A percentile compares a stretch with the other conserved stretches of the same genome.
Evolutionary conservation across 2,888 invertebrate species (phyloP).

Genomic region (Himalopsyche japonica): DNA sequence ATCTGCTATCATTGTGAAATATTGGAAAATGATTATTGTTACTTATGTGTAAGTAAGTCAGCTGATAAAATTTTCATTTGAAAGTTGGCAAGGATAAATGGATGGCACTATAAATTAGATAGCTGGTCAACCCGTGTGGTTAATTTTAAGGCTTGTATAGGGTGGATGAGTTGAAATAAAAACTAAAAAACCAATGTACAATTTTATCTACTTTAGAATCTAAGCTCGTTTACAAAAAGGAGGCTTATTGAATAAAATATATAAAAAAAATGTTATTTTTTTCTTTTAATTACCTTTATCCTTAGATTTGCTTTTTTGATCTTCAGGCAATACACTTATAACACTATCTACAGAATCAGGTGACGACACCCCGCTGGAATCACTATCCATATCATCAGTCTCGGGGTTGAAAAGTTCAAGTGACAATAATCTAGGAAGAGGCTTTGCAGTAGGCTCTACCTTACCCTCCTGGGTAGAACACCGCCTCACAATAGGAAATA

Average conservation of each 20-base stretch:
- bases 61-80: no score
- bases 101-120: no score
- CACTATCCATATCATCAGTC: constrained; percentile 87
- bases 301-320: constrained; percentile 51
- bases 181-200: not conserved
- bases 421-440: constrained; percentile 75
- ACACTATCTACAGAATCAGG: constrained; percentile 87
- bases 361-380: constrained; percentile 84
- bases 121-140: no score
- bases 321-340: constrained; percentile 74
- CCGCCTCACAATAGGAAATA: constrained; percentile 74
- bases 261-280: not conserved
- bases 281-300: constrained; percentile 60
- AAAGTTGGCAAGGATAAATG: no score
- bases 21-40: no score
- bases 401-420: constrained; percentile 88
- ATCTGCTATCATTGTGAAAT: no score
- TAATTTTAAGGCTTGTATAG: no score
- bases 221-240: not conserved
- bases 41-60: no score
- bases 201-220: not conserved
- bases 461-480: constrained; percentile 61
- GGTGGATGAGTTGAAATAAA: no score
- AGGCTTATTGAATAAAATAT: not conserved
- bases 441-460: constrained; percentile 65